These are phyloP conservation scores for Tyrophagus putrescentiae DNA, from an alignment of 1,140 invertebrate genomes.

Conservation along the genomic window DNA sequence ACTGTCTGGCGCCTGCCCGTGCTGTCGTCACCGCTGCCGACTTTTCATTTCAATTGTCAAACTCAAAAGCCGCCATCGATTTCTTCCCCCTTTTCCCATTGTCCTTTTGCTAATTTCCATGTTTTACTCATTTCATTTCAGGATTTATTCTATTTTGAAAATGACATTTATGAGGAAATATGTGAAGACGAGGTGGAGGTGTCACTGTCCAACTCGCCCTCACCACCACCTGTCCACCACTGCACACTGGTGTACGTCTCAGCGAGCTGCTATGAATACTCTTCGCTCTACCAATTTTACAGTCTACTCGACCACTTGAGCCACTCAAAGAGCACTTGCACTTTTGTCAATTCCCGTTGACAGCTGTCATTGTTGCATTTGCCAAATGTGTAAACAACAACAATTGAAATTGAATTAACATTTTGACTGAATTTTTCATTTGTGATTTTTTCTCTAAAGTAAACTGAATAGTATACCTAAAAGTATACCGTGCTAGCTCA, in stretches of 20 bases:
- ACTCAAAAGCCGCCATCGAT: too few relatives aligned
- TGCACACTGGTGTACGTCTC: conserved; percentile 13
- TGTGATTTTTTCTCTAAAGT: too few relatives aligned
- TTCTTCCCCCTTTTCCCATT: not conserved
- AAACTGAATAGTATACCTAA: too few relatives aligned
- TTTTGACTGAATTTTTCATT: too few relatives aligned
- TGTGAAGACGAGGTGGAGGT: conserved; percentile 9
- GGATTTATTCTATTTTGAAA: conserved; percentile 18
- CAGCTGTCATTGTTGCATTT: too few relatives aligned
- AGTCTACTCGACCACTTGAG: not conserved
- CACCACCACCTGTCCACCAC: not conserved
- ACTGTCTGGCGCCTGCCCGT: too few relatives aligned
- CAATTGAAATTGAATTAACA: too few relatives aligned
- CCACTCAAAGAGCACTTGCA: not conserved
- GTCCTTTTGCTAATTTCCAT: conserved; percentile 1
- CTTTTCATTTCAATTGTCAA: not conserved
- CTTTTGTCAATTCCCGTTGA: too few relatives aligned
- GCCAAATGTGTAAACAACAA: too few relatives aligned
- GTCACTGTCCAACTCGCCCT: not conserved
- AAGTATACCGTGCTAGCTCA: too few relatives aligned
- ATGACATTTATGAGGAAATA: conserved; percentile 18
- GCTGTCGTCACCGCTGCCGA: too few relatives aligned
- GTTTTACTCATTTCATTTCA: not conserved
- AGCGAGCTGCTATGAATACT: conserved; percentile 1
- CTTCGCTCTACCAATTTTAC: not conserved